These are phyloP conservation scores for Flexamia atlantica DNA, from an alignment of 2,888 invertebrate species.

Conservation along the genomic window DNA sequence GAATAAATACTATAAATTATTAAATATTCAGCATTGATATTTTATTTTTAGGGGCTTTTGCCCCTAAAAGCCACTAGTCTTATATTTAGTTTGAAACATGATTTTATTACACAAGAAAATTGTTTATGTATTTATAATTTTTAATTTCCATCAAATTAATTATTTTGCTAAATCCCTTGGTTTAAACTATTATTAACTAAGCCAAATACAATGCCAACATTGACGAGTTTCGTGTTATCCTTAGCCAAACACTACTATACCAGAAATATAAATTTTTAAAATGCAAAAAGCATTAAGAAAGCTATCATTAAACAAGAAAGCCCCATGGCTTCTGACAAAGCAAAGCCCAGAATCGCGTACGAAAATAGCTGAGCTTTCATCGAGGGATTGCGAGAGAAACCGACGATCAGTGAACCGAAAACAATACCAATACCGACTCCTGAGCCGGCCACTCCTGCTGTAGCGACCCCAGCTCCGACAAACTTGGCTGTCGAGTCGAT, in stretches of 20 bases:
- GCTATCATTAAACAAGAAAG: slow-evolving; percentile 99
- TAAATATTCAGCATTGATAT: no score
- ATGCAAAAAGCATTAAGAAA: slow-evolving; percentile 95
- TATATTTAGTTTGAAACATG: no score
- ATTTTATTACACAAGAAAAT: no score
- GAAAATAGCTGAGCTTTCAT: slow-evolving; percentile 98
- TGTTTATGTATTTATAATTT: no score
- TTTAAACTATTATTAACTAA: no score
- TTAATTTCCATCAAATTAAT: no score
- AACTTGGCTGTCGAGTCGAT: slow-evolving; percentile 30
- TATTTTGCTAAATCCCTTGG: no score
- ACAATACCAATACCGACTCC: slow-evolving; percentile 98
- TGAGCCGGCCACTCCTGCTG: slow-evolving; percentile 72
- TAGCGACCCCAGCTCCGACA: slow-evolving; percentile 15
- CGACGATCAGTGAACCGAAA: slow-evolving; percentile 97
- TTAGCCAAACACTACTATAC: no score
- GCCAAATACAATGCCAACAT: no score
- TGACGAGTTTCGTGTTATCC: neutral
- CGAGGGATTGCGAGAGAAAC: slow-evolving; percentile 97
- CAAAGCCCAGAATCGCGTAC: slow-evolving; percentile 98
- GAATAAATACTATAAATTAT: no score
- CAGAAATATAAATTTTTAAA: neutral
- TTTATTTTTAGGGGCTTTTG: no score
- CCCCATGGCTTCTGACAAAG: slow-evolving; percentile 99
- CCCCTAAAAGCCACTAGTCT: no score